phyloP scores from a whole-genome alignment of 2,888 invertebrate species.

The Nomada flava region DNA sequence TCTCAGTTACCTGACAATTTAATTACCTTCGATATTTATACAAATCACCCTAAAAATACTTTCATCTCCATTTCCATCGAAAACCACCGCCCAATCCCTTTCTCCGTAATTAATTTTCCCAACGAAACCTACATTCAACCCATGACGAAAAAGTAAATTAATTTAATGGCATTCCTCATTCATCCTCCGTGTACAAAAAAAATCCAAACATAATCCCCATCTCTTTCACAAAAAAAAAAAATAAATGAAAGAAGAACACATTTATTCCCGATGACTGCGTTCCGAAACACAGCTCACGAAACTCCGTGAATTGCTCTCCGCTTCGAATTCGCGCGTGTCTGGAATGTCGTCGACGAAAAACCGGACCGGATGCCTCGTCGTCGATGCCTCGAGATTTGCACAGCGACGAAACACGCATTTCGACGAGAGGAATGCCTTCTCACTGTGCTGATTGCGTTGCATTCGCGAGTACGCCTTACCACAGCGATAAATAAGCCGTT shows the following conservation, averaged over 20 bases:
- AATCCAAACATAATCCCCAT: neutral
- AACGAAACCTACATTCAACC: neutral
- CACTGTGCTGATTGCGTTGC: slow-evolving; percentile 55
- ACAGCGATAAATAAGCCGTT: slow-evolving; percentile 72
- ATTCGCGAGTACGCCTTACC: slow-evolving; percentile 51
- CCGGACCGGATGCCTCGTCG: slow-evolving; percentile 10
- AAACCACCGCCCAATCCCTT: neutral
- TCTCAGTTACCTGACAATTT: too few species aligned
- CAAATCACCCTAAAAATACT: too few species aligned
- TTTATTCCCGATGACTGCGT: neutral
- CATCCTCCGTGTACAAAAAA: neutral
- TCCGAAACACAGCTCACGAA: neutral
- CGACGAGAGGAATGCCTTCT: slow-evolving; percentile 24
- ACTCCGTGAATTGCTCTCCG: slow-evolving; percentile 9
- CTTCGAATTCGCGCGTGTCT: slow-evolving; percentile 25
- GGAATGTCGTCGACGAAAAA: slow-evolving; percentile 32
- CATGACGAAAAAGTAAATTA: neutral
- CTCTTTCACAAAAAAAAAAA: neutral
- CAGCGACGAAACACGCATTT: slow-evolving; percentile 24
- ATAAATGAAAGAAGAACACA: neutral
- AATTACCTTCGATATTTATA: too few species aligned
- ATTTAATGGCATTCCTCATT: neutral
- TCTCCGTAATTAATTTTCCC: neutral
- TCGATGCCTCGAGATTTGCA: slow-evolving; percentile 22
- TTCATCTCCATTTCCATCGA: neutral